phyloP scores from a whole-genome alignment of 2,113 vertebrate genomes.

The Tenebrosternarchus preto region DNA sequence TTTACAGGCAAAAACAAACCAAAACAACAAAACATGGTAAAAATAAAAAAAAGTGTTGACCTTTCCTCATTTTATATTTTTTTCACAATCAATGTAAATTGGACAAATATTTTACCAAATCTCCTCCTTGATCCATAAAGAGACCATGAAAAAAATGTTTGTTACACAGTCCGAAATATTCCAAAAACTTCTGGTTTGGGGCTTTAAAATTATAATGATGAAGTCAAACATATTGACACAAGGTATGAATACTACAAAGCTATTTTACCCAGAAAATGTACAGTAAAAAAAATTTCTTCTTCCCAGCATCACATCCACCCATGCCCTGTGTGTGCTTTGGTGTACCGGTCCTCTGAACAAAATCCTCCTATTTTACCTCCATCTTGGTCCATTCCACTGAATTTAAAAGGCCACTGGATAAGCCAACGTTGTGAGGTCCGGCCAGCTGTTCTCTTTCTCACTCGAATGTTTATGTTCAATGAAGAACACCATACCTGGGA shows the following conservation, averaged over 20 bases:
- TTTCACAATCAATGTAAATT: too few relatives aligned
- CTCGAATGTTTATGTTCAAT: conserved; percentile 81
- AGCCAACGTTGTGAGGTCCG: conserved; percentile 83
- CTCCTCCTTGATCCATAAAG: too few relatives aligned
- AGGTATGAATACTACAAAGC: not conserved
- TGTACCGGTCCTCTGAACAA: conserved; percentile 79
- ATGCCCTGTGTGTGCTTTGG: conserved; percentile 79
- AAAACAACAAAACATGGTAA: too few relatives aligned
- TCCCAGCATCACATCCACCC: conserved; percentile 84
- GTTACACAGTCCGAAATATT: too few relatives aligned
- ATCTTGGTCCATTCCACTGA: conserved; percentile 56
- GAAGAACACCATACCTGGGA: conserved; percentile 78
- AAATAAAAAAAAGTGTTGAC: too few relatives aligned
- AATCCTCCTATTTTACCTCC: conserved; percentile 76
- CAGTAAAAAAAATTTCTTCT: not conserved
- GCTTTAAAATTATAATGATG: too few relatives aligned
- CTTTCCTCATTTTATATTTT: too few relatives aligned
- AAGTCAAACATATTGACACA: too few relatives aligned
- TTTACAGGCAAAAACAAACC: too few relatives aligned
- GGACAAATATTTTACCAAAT: too few relatives aligned
- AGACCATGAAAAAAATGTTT: too few relatives aligned
- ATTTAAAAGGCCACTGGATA: conserved; percentile 80
- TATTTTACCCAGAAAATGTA: not conserved
- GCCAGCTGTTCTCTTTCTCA: conserved; percentile 86
- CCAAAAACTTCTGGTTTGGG: too few relatives aligned